These are phyloP conservation scores for Hanleya hanleyi DNA, from an alignment of 2,888 invertebrate species.

Conservation along the genomic window DNA sequence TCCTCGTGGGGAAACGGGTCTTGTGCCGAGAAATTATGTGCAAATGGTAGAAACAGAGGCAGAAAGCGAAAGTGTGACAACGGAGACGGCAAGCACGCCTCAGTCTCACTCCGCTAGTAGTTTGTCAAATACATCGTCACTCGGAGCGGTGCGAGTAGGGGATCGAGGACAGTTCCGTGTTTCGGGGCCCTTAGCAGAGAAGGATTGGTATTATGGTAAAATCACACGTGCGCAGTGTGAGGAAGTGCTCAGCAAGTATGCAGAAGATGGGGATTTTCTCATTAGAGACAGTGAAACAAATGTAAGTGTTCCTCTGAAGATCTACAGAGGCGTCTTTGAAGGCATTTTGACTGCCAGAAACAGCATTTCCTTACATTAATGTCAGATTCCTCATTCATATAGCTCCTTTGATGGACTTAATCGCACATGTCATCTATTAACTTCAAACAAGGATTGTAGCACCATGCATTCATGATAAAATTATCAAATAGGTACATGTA, in stretches of 20 bases:
- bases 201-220: conserved; percentile 97
- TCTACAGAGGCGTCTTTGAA: no score
- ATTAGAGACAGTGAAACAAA: conserved; percentile 99
- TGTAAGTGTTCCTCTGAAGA: conserved; percentile 83
- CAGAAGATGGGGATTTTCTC: conserved; percentile 98
- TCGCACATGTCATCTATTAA: no score
- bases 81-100: conserved; percentile 57
- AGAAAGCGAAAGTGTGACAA: conserved; percentile 31
- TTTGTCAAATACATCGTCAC: conserved; percentile 62
- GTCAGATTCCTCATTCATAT: no score
- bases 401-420: no score
- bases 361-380: no score
- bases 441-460: no score
- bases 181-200: conserved; percentile 67
- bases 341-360: no score
- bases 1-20: conserved; percentile 91
- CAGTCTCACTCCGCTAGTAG: conserved; percentile 71
- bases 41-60: conserved; percentile 57
- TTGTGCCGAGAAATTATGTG: conserved; percentile 85
- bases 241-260: conserved; percentile 93
- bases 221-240: conserved; percentile 98
- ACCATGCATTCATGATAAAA: no score
- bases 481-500: no score
- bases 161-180: conserved; percentile 63
- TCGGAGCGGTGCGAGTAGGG: conserved; percentile 47